These are phyloP conservation scores for Theristus sp. DNA, from an alignment of 2,888 invertebrate genomes.

Conservation along the genomic window DNA sequence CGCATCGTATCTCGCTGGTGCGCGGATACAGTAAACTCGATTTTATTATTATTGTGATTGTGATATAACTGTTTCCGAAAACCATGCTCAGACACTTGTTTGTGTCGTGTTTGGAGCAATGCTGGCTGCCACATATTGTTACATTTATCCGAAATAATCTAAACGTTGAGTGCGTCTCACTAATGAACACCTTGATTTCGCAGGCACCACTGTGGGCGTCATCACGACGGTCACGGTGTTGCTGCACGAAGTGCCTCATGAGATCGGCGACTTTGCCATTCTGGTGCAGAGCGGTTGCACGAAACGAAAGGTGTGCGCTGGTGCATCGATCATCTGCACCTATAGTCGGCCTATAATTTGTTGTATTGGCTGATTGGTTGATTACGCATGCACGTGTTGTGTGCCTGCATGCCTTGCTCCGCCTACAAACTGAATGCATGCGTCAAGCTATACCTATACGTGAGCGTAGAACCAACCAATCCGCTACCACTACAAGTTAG, in stretches of 20 bases:
- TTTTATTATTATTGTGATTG: no score
- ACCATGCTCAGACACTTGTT: no score
- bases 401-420: neutral
- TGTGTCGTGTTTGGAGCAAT: neutral
- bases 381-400: neutral
- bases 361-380: no score
- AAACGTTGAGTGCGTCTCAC: no score
- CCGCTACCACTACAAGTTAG: no score
- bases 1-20: conserved; percentile 46
- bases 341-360: neutral
- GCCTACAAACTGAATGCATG: neutral
- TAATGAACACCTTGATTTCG: no score
- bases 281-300: conserved; percentile 89
- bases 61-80: no score
- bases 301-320: conserved; percentile 56
- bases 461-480: neutral
- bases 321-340: conserved; percentile 1
- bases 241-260: conserved; percentile 95
- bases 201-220: conserved; percentile 18
- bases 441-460: neutral
- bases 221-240: conserved; percentile 87
- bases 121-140: no score
- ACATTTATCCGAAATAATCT: no score
- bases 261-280: conserved; percentile 98
- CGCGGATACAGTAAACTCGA: no score